Evolutionary conservation across 2,888 invertebrate species (phyloP).

Genomic region (Cinara cedri): DNA sequence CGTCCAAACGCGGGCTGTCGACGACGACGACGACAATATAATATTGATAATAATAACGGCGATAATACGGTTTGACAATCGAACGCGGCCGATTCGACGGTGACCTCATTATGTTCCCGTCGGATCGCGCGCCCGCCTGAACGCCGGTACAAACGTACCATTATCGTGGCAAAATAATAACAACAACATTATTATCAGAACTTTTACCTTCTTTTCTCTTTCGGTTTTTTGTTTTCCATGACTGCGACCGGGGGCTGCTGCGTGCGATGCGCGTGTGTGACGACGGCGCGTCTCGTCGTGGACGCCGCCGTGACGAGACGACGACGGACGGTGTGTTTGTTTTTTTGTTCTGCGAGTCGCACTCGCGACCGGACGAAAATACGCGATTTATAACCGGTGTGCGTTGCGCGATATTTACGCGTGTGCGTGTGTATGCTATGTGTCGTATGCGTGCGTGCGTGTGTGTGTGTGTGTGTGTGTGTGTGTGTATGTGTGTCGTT

Average conservation of each 20-base stretch:
- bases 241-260: neutral
- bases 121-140: neutral
- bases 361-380: neutral
- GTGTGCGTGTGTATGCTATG: neutral
- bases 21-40: neutral
- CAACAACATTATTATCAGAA: too few species aligned
- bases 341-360: neutral
- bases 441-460: neutral
- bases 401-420: too few species aligned
- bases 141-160: too few species aligned
- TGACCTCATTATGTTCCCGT: neutral
- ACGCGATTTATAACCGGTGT: neutral
- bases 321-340: too few species aligned
- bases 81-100: too few species aligned
- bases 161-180: too few species aligned
- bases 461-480: too few species aligned
- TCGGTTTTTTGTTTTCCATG: constrained; percentile 48
- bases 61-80: too few species aligned
- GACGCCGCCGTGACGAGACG: neutral
- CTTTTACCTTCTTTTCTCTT: constrained; percentile 53
- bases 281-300: neutral
- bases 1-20: neutral
- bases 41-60: neutral
- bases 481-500: neutral
- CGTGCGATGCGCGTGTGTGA: too few species aligned